phyloP scores from a whole-genome alignment of 2,888 invertebrate genomes.

The Drosophila kokeensis region DNA sequence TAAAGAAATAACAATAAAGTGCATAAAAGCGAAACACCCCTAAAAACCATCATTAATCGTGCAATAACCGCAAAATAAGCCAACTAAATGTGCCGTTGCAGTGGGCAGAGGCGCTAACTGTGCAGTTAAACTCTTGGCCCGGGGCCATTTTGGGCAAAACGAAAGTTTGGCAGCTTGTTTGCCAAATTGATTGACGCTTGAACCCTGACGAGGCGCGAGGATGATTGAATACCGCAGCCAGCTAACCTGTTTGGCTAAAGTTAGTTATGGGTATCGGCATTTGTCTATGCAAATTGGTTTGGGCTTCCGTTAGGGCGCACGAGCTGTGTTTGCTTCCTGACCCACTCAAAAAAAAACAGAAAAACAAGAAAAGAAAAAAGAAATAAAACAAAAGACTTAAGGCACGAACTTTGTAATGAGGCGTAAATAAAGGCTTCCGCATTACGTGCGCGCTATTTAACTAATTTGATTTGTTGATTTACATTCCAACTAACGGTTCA shows the following conservation, averaged over 20 bases:
- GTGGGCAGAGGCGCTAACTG: conserved; percentile 53
- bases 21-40: conserved; percentile 60
- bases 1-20: conserved; percentile 65
- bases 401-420: conserved; percentile 66
- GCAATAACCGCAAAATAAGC: conserved; percentile 35
- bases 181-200: conserved; percentile 46
- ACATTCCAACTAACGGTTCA: conserved; percentile 62
- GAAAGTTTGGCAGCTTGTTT: conserved; percentile 58
- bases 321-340: conserved; percentile 56
- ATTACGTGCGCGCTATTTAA: conserved; percentile 57
- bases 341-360: conserved; percentile 37
- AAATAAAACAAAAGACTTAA: conserved; percentile 63
- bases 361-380: too few species aligned
- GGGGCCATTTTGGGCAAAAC: conserved; percentile 61
- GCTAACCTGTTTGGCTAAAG: conserved; percentile 1
- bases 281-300: conserved; percentile 36
- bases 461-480: conserved; percentile 40
- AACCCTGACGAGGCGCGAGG: not conserved
- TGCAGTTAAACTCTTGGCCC: conserved; percentile 53
- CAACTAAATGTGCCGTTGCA: conserved; percentile 9
- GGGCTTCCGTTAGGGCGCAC: conserved; percentile 56
- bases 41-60: conserved; percentile 50
- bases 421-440: conserved; percentile 56
- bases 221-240: not conserved
- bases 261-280: conserved; percentile 16